phyloP scores from a whole-genome alignment of 2,113 vertebrate genomes.

The Probosciger aterrimus region DNA sequence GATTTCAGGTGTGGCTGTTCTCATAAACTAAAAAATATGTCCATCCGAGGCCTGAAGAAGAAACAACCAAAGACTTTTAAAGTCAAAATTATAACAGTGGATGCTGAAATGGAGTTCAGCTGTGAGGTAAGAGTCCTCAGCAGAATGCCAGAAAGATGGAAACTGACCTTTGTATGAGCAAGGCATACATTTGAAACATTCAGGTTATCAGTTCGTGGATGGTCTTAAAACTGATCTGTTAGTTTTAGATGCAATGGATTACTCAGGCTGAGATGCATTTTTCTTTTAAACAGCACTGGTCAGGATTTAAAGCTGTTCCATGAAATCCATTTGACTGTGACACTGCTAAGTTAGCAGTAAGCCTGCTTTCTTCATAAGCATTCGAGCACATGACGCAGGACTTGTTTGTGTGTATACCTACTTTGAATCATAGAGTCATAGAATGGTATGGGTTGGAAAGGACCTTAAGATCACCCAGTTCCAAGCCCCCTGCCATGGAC shows the following conservation, averaged over 20 bases:
- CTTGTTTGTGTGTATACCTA: not conserved
- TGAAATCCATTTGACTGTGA: not conserved
- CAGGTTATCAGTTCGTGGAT: not conserved
- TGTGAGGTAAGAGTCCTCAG: conserved; percentile 81
- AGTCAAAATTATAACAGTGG: conserved; percentile 91
- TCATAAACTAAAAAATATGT: conserved; percentile 74
- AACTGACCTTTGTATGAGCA: not conserved
- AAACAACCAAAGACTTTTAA: conserved; percentile 92
- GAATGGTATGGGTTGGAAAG: not conserved
- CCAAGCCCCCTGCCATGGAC: not conserved
- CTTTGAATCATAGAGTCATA: not conserved
- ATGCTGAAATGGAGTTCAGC: conserved; percentile 92
- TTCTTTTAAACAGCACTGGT: not conserved
- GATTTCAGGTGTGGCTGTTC: conserved; percentile 36
- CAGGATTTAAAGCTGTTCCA: not conserved
- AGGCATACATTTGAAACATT: not conserved
- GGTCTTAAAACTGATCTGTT: not conserved
- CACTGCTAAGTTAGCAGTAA: not conserved
- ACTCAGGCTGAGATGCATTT: not conserved
- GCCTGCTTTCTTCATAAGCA: not conserved
- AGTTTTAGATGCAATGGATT: not conserved
- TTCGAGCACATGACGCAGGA: not conserved
- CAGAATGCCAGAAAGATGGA: not conserved
- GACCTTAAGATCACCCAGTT: not conserved
- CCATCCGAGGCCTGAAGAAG: conserved; percentile 90